Base-by-base conservation (phyloP, 92 coral and sea anemone species). In the Paramuricea clavata region DNA sequence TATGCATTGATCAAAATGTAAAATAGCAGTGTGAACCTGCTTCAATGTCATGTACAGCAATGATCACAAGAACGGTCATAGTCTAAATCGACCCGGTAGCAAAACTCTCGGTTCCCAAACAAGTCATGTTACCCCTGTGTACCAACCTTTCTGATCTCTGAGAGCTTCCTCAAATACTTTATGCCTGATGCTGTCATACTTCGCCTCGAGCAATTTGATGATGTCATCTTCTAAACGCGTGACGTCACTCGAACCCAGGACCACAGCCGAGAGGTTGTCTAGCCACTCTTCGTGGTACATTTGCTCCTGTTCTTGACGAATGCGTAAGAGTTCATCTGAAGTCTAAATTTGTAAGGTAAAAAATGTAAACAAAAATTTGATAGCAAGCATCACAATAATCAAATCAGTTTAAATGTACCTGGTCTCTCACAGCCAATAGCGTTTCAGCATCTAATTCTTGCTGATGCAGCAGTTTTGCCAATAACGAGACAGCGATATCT, bases 221-320 rank as follows among this genome's bases (percentile, higher is more conserved):
- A 96, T 92, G 49, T 94, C 99, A 86, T 96, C 99, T 73, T 96
- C 99, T 80, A 94, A 93, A 33, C 94, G 88, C 12, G 89, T 90
- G 21, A 91, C 93, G 78, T 96, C 98, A 50, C 91, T 95, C 1
- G 98, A 93, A 19, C 99, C 99, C 10, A 96, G 99, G 74, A 96
- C 89, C 47, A 94, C 94, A 21, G 99, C 98, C 2, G 99, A 93
- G 35, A 96, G 64, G 82, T 91, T 93, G 75, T 96, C 97, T 5
- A 96, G 74, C 89, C 97, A 88, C 28, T 94, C 95, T 69, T 96
- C 99, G 0, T 83, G 78, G 86, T 85, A 91, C 17, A 95, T 87
- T 52, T 89, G 91, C 27, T 92, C 92, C 35, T 96, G 96, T 33
- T 91, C 95, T 23, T 85, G 82, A 23, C 93, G 95, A 69, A 94